A percentile compares a stretch with the other conserved stretches of the same genome.
These are phyloP conservation scores for Scolopax bukidnonensis DNA, from an alignment of 2,797 vertebrate genomes.

Conservation along the genomic window DNA sequence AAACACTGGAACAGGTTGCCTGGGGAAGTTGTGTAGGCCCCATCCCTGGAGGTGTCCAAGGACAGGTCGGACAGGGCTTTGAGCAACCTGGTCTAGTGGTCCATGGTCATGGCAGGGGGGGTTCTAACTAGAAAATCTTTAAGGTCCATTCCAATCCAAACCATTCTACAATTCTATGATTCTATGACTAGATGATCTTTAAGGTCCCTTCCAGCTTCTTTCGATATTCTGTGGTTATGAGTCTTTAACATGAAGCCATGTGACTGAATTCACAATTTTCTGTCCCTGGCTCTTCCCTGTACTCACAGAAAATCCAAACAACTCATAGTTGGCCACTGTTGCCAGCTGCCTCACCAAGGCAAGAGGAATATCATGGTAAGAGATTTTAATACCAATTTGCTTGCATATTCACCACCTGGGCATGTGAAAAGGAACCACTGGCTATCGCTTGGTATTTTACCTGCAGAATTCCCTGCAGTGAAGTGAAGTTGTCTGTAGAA, in stretches of 20 bases:
- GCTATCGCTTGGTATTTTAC: not conserved
- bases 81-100: not conserved
- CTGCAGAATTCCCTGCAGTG: not conserved
- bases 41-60: not conserved
- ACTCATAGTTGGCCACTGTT: not conserved
- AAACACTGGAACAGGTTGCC: not conserved
- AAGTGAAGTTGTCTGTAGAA: not conserved
- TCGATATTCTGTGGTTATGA: not conserved
- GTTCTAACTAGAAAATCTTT: not conserved
- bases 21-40: not conserved
- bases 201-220: not conserved
- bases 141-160: not conserved
- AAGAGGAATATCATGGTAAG: not conserved
- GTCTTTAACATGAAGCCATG: not conserved
- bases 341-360: not conserved
- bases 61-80: not conserved
- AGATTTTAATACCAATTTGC: not conserved
- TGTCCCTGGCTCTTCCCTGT: not conserved
- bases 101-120: not conserved
- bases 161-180: not conserved
- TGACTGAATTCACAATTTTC: not conserved
- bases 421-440: not conserved
- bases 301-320: not conserved
- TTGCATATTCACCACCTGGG: accelerated
- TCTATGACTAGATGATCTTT: not conserved